Evolutionary conservation across 2,797 vertebrate species (phyloP).

Genomic region (Ciconia nigra): DNA sequence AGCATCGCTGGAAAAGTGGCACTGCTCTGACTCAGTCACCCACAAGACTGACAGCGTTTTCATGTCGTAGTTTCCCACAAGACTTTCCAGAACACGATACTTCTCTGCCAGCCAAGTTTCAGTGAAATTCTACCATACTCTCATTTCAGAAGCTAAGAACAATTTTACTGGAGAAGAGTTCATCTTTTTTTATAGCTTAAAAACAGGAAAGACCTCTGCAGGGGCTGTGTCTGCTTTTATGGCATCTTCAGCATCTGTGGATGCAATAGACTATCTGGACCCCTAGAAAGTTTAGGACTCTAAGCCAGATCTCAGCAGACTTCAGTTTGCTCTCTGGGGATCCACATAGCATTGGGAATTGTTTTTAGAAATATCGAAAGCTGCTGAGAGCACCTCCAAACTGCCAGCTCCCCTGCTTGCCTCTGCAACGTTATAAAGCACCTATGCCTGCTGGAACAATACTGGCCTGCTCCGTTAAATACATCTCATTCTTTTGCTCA

Average conservation of each 20-base stretch:
- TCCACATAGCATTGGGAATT: neutral
- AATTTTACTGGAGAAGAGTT: neutral
- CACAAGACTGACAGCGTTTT: fast-evolving
- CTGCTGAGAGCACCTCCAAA: neutral
- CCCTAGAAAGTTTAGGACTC: neutral
- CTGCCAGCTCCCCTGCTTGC: neutral
- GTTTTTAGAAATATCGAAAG: neutral
- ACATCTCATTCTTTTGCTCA: neutral
- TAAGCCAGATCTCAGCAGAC: neutral
- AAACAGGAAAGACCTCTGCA: neutral
- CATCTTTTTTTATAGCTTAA: neutral
- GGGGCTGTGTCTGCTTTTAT: neutral
- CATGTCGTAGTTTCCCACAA: neutral
- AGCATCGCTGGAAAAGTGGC: neutral
- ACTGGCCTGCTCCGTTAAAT: neutral
- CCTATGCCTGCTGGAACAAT: neutral
- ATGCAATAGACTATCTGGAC: fast-evolving
- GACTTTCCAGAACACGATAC: neutral
- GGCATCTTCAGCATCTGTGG: neutral
- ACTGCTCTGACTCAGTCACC: neutral
- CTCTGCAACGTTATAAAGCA: neutral
- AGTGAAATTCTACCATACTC: neutral
- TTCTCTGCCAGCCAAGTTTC: neutral
- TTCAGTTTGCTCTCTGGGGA: neutral
- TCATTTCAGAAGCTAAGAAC: neutral